Percentiles rank a stretch among this genome's conserved stretches.
phyloP scores from a whole-genome alignment of 37 sponge, comb jelly and placozoan genomes.

The Geodia barretti region DNA sequence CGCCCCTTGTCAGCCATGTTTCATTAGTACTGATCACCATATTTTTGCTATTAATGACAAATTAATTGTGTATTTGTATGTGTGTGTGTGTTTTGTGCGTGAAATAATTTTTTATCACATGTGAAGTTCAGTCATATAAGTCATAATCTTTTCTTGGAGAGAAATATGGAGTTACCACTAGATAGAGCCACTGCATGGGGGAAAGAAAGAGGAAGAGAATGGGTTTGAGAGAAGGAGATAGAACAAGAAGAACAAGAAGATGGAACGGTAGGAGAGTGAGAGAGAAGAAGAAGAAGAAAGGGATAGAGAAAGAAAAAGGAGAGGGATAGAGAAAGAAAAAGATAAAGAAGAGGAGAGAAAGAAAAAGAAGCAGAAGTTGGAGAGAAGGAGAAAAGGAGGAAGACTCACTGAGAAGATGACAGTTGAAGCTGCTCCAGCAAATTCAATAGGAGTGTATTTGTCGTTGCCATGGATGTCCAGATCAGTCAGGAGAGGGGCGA shows the following conservation, averaged over 20 bases:
- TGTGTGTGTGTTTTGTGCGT: too few relatives aligned
- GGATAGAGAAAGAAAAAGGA: too few relatives aligned
- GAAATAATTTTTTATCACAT: too few relatives aligned
- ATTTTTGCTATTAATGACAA: too few relatives aligned
- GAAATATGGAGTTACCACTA: constrained; percentile 21
- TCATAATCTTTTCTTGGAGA: background rate
- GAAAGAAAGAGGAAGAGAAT: too few relatives aligned
- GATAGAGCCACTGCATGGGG: constrained; percentile 22
- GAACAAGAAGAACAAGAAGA: too few relatives aligned
- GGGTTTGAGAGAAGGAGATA: too few relatives aligned
- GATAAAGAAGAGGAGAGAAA: background rate
- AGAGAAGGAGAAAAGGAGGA: background rate
- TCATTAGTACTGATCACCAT: too few relatives aligned
- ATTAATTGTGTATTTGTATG: too few relatives aligned
- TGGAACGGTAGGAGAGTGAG: too few relatives aligned
- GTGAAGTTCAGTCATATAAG: background rate
- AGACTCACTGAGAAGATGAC: constrained; percentile 33
- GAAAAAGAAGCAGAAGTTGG: background rate
- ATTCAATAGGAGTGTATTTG: constrained; percentile 34
- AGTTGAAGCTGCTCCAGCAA: constrained; percentile 31
- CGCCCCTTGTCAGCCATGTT: too few relatives aligned
- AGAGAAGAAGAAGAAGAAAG: too few relatives aligned
- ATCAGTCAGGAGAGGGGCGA: background rate
- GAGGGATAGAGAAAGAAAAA: background rate
- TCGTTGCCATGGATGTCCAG: constrained; percentile 24